Base-by-base conservation (phyloP, 1,140 invertebrate genomes). In the Armadillidium nasatum region DNA sequence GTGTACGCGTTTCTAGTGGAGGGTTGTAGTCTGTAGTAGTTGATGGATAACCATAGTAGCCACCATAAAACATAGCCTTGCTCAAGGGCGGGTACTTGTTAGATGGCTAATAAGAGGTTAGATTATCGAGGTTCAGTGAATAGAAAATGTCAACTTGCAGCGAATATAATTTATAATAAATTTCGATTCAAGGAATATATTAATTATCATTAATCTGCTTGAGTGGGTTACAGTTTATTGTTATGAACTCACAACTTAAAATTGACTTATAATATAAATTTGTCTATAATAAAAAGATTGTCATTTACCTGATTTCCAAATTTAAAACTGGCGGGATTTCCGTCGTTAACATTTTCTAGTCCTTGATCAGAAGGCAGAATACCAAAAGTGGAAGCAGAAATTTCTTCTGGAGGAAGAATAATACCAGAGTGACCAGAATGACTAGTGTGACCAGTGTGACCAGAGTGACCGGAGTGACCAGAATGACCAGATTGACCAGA, bases 51-150 rank as follows among this genome's bases (percentile, higher is more conserved):
- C 50, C 50, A 60, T 60, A 60, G 50, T 60, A 60, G 50, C 50
- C 50, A 19, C 50, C 50, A 60, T 60, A 60, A 19, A 15, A 60
- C 50, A 60, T 60, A 60, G 19, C 50, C 50, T 60, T 60, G 50
- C 19, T 60, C 50, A 60, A 60, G 50, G 50, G 50, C 50, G 50
- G 50, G 19, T 60, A 60, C 50, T 60, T 60, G 50, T 60, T 60
- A 60, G 50, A 19, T 19, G 50, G 50, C 50, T 60, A 60, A 19
- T 60, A 7, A 60, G 50, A 60, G 50, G 50, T 60, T 15, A 19
- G 50, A 60, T 19, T 13, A 60, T 60, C 11, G 50, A 60, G 19
- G 50, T 60, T 60, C 50, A 60, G 19, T 60, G 50, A 60, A 60
- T 15, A 60, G 50, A 19, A 15, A 60, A 13, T 60, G 50, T 13